Evolutionary conservation across 2,888 invertebrate species (phyloP).

Genomic region (Drosophila neotestacea): DNA sequence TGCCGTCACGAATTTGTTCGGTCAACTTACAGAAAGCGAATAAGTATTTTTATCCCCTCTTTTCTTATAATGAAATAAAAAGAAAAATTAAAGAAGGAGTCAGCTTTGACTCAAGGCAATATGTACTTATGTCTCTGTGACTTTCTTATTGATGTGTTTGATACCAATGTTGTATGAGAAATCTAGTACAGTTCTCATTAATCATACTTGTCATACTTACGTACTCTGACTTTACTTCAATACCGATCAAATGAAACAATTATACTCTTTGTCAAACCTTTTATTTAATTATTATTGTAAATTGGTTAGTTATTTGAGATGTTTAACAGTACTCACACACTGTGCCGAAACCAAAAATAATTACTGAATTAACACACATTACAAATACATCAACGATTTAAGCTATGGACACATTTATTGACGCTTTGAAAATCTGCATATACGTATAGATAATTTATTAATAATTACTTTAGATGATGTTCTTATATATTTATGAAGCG

Average conservation of each 20-base stretch:
- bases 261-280: conserved; percentile 3
- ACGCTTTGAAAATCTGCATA: conserved; percentile 1
- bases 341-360: conserved; percentile 4
- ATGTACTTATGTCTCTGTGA: neutral
- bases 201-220: conserved; percentile 1
- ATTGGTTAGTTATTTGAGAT: conserved; percentile 15
- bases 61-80: neutral
- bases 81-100: neutral
- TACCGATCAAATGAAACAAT: neutral
- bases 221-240: neutral
- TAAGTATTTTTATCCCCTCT: conserved; percentile 6
- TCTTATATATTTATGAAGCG: neutral
- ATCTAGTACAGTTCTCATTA: neutral
- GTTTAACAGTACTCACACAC: conserved; percentile 13
- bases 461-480: neutral
- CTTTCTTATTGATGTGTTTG: neutral
- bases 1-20: conserved; percentile 6
- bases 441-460: conserved; percentile 4
- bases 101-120: neutral
- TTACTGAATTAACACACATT: conserved; percentile 11
- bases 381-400: conserved; percentile 19
- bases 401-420: conserved; percentile 33
- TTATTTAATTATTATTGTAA: conserved; percentile 16
- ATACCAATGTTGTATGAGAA: neutral
- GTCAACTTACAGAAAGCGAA: conserved; percentile 10